Evolutionary conservation across 1,140 invertebrate genomes (phyloP).

Genomic region (Ceratina japonica): DNA sequence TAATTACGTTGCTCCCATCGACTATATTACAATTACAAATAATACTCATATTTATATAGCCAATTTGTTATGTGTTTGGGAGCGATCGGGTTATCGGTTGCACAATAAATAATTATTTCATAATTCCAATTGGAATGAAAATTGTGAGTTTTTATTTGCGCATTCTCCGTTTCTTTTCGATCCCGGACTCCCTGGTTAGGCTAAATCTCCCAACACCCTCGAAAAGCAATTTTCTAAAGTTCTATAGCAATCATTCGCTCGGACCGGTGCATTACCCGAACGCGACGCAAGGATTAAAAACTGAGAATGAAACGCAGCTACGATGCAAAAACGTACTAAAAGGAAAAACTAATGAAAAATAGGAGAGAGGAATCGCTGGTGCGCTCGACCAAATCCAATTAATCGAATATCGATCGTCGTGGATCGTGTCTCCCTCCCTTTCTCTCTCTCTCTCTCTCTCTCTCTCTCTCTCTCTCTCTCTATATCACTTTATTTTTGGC

Average conservation of each 20-base stretch:
- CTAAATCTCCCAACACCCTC: not conserved
- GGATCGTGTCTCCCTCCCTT: not conserved
- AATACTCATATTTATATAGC: not conserved
- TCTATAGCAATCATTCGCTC: not conserved
- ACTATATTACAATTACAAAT: too few relatives aligned
- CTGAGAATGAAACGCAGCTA: not conserved
- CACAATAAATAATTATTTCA: too few relatives aligned
- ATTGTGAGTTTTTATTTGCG: too few relatives aligned
- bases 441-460: not conserved
- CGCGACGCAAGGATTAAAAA: not conserved
- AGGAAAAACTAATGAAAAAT: not conserved
- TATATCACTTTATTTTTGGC: too few relatives aligned
- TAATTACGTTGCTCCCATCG: too few relatives aligned
- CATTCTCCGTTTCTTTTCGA: too few relatives aligned
- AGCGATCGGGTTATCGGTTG: too few relatives aligned
- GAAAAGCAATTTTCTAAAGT: not conserved
- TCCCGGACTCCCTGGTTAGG: too few relatives aligned
- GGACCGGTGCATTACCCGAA: not conserved
- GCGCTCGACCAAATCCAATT: slow-evolving; percentile 34
- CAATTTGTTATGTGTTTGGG: too few relatives aligned
- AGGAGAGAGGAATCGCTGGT: not conserved
- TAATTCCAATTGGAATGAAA: too few relatives aligned
- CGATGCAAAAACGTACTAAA: not conserved
- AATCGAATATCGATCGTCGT: slow-evolving; percentile 40
- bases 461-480: not conserved